These are phyloP conservation scores for Apis mellifera DNA, from an alignment of 1,140 invertebrate species.

Conservation along the genomic window Amel_HAv3.1 CM009941.2:1449001-1449500, in stretches of 20 bases:
- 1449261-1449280: no score
- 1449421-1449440: no score
- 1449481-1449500: no score
- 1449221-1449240: background rate
- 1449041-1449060: background rate
- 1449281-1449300: background rate
- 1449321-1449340: background rate
- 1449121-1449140: background rate
- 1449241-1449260: background rate
- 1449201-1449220: background rate
- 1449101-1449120: background rate
- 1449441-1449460: no score
- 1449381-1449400: no score
- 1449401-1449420: no score
- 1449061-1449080: background rate
- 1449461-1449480: no score
- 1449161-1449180: background rate
- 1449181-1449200: background rate
- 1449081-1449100: background rate
- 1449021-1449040: slow-evolving; percentile 6
- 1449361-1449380: no score
- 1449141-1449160: slow-evolving; percentile 11
- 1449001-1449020: background rate
- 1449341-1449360: background rate
- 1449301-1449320: background rate